Evolutionary conservation across 1,140 invertebrate genomes (phyloP).

Genomic region (Drosophila gunungcola): DNA sequence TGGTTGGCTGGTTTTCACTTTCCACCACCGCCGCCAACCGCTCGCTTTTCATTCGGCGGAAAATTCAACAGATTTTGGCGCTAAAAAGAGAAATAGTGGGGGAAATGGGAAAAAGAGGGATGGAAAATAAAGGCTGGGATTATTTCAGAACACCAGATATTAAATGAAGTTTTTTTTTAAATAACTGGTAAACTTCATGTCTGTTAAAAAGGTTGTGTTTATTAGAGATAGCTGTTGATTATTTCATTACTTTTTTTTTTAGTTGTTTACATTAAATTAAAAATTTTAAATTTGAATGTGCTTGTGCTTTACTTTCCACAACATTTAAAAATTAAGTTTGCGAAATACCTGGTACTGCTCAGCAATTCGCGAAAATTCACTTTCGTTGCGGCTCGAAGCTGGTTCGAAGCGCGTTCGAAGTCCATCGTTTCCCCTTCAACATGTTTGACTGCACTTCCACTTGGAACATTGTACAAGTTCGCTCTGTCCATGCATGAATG

Average conservation of each 20-base stretch:
- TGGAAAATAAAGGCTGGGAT: not conserved
- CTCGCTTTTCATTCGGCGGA: constrained; percentile 74
- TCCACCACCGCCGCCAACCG: constrained; percentile 69
- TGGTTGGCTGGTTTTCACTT: constrained; percentile 79
- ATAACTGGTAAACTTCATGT: no score
- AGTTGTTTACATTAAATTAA: no score
- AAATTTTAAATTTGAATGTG: no score
- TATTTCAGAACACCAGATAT: not conserved
- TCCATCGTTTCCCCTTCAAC: constrained; percentile 64
- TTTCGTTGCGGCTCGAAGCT: constrained; percentile 61
- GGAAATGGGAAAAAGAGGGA: constrained; percentile 6
- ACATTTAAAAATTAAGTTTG: no score
- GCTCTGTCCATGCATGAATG: not conserved
- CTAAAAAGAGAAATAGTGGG: constrained; percentile 34
- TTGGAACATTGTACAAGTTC: not conserved
- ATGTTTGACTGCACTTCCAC: constrained; percentile 30
- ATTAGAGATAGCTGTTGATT: no score
- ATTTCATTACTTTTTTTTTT: no score
- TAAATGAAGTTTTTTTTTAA: not conserved
- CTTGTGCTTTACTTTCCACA: no score
- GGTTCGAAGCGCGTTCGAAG: constrained; percentile 2
- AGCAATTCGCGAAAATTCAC: constrained; percentile 52
- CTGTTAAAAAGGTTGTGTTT: no score
- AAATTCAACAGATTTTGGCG: constrained; percentile 66
- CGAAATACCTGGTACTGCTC: not conserved